Evolutionary conservation across 2,113 vertebrate genomes (phyloP), one percentile per base, ranked within the genome.

Genomic region (Crotalus horridus): DNA sequence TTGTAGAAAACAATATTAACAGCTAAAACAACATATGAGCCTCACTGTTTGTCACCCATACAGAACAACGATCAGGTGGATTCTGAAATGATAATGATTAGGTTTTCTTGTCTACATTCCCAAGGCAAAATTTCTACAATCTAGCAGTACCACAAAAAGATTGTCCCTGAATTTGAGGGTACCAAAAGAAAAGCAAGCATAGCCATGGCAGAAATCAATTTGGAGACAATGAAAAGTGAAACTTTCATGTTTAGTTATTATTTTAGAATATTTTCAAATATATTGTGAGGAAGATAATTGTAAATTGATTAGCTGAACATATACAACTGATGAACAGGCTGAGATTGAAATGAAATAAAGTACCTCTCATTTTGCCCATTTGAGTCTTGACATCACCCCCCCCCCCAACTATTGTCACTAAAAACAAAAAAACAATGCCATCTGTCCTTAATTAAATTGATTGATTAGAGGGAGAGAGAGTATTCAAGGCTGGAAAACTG

Each of bases 371-470:
- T 48, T 58, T 87, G 39, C 6, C 9, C 1, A 3, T 3, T 87
- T n/a, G 10, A 58, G 46, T 33, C 26, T 58, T 91, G 53, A 87
- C 39, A 55, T 55, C 24, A 39, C 0, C 54, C 53, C 39, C 26
- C n/a, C n/a, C n/a, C 5, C 8, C n/a, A 74, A 33, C 48, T 29
- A 46, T 46, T 48, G 59, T 87, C 26, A 56, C 29, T 10, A 15
- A 2, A 54, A 88, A 33, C 13, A 92, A 85, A 59, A 11, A 92
- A 85, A 55, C 4, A 11, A 0, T 86, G 58, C 95, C 86, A 93
- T 93, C 95, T 97, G 93, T 87, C 87, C 20, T 29, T 93, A 94
- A 90, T 55, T 93, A 93, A 39, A 64, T 23, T 92, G 94, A 87
- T 17, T 88, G 92, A 95, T 94, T 89, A 94, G 85, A 5, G 3